These are phyloP conservation scores for Brachionus rotundiformis DNA, from an alignment of 1,140 invertebrate genomes.

Conservation along the genomic window DNA sequence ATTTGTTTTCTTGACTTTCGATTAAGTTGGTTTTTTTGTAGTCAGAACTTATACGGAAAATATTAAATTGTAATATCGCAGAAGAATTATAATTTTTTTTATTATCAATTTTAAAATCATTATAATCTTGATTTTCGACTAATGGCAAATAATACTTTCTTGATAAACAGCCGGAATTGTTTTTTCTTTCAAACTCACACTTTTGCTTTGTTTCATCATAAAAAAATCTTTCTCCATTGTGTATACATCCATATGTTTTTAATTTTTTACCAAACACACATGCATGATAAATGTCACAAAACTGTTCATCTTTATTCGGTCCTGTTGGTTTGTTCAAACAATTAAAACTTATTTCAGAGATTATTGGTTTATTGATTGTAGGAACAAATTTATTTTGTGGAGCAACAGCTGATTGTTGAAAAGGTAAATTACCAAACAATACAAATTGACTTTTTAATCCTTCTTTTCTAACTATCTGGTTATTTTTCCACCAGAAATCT, in stretches of 20 bases:
- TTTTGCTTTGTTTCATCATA: slow-evolving; percentile 46
- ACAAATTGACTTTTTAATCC: neutral
- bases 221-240: slow-evolving; percentile 42
- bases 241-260: slow-evolving; percentile 29
- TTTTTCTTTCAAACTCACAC: slow-evolving; percentile 38
- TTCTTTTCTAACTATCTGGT: neutral
- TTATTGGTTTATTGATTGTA: neutral
- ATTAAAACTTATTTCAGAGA: slow-evolving; percentile 29
- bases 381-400: slow-evolving; percentile 21
- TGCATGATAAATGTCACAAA: slow-evolving; percentile 52
- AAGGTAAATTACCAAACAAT: neutral
- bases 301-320: neutral
- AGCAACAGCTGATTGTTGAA: too few relatives aligned
- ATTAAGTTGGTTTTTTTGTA: neutral
- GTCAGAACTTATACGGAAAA: neutral
- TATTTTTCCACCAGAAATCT: neutral
- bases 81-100: neutral
- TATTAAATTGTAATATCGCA: neutral
- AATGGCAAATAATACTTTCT: slow-evolving; percentile 22
- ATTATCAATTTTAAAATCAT: neutral
- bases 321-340: slow-evolving; percentile 15
- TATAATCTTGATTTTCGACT: neutral
- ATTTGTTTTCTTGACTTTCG: neutral
- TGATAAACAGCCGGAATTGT: neutral
- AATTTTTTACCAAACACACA: slow-evolving; percentile 23